Percentiles rank a stretch among this genome's conserved stretches.
Evolutionary conservation across 2,888 invertebrate genomes (phyloP).

Genomic region (Linyphia triangularis): DNA sequence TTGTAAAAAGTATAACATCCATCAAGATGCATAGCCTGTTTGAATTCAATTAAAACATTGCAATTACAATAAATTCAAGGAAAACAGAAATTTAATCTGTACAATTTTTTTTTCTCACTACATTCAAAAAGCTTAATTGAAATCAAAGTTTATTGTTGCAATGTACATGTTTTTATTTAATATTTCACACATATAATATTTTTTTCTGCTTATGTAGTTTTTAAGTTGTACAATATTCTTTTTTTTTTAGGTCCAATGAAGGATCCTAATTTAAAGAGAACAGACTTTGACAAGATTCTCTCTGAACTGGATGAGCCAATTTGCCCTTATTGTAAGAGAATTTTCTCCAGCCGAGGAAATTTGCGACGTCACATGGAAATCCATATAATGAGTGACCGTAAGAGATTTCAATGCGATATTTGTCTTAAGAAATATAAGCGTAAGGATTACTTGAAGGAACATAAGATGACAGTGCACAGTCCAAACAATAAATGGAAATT

Average conservation of each 20-base stretch:
- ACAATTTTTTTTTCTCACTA: too few species aligned
- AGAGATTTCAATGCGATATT: constrained; percentile 70
- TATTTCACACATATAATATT: too few species aligned
- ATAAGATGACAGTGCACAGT: constrained; percentile 72
- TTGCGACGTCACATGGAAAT: constrained; percentile 72
- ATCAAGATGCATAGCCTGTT: too few species aligned
- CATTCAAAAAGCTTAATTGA: too few species aligned
- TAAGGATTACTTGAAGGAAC: constrained; percentile 73
- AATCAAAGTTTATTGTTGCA: too few species aligned
- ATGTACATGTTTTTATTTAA: too few species aligned
- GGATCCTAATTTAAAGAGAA: constrained; percentile 55
- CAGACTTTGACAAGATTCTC: constrained; percentile 67
- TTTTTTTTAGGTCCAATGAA: constrained; percentile 21
- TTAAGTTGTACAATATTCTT: too few species aligned
- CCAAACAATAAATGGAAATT: constrained; percentile 67
- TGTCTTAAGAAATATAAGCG: constrained; percentile 71
- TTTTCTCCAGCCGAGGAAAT: constrained; percentile 68
- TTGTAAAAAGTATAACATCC: too few species aligned
- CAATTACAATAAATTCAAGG: too few species aligned
- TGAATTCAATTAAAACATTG: too few species aligned
- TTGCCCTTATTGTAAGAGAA: constrained; percentile 68
- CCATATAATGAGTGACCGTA: constrained; percentile 67
- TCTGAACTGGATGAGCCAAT: constrained; percentile 66
- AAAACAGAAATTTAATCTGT: too few species aligned
- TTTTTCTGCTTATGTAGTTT: too few species aligned